Percentiles rank a stretch among this genome's conserved stretches.
phyloP scores from a whole-genome alignment of 2,113 vertebrate genomes.

The Haplochromis vanheusdeni region DNA sequence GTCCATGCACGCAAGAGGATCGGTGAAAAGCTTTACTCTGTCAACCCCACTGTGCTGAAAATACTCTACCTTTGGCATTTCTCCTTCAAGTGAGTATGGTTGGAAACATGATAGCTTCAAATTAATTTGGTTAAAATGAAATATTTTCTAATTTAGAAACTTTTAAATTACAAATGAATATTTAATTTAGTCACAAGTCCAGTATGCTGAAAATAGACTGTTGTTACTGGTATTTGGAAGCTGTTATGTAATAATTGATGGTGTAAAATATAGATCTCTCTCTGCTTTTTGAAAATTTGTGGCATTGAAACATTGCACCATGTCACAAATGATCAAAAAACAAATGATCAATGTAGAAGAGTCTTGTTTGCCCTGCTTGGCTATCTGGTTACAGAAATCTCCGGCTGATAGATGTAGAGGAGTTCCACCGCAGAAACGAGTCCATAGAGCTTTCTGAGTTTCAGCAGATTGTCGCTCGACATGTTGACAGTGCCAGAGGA shows the following conservation, averaged over 20 bases:
- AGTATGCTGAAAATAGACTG: background rate
- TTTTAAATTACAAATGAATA: background rate
- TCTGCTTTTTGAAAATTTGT: background rate
- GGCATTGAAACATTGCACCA: background rate
- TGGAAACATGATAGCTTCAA: background rate
- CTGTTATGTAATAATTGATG: background rate
- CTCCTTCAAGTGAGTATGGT: slow-evolving; percentile 73
- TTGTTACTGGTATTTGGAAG: background rate
- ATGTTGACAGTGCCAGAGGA: slow-evolving; percentile 72
- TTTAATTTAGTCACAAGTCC: background rate
- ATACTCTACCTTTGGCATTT: slow-evolving; percentile 76
- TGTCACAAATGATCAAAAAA: background rate
- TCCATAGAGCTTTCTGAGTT: slow-evolving; percentile 79
- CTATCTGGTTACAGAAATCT: slow-evolving; percentile 69
- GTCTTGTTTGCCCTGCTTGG: background rate
- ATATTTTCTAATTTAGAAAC: background rate
- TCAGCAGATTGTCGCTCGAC: slow-evolving; percentile 67
- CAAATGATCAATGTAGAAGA: background rate
- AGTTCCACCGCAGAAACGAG: slow-evolving; percentile 73
- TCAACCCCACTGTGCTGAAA: slow-evolving; percentile 77
- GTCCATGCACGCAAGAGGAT: slow-evolving; percentile 64
- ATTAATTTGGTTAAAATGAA: background rate
- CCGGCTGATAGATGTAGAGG: slow-evolving; percentile 75
- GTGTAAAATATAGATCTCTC: background rate
- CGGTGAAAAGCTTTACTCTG: slow-evolving; percentile 69